Conservation (phyloP, 1,140 invertebrate species). For the Dermatophagoides farinae region DNA sequence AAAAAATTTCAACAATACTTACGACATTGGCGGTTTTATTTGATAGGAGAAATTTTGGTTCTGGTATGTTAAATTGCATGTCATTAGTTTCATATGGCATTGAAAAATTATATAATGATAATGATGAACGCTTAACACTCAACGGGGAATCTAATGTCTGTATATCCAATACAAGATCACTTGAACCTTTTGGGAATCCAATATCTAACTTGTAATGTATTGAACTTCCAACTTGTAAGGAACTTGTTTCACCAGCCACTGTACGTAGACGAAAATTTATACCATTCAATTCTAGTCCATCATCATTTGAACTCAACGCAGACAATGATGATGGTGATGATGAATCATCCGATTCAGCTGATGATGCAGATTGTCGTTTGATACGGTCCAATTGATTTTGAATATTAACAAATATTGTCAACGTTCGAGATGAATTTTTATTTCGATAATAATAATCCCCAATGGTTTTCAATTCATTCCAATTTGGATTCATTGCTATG, state of each 20-base stretch:
- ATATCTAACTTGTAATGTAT: constrained; percentile 15
- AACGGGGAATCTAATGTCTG: constrained; percentile 20
- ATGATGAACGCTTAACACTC: constrained; percentile 13
- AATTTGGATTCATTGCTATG: too few species aligned
- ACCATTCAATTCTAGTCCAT: background rate
- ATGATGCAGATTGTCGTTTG: constrained; percentile 8
- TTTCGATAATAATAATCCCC: background rate
- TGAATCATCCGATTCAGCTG: background rate
- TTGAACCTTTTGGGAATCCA: constrained; percentile 14
- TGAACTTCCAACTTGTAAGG: constrained; percentile 13
- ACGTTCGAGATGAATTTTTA: background rate
- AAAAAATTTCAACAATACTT: background rate
- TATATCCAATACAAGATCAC: constrained; percentile 21
- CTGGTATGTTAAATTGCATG: constrained; percentile 3
- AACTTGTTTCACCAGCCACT: constrained; percentile 13
- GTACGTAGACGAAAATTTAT: constrained; percentile 15
- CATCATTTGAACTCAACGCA: too few species aligned
- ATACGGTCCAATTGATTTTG: constrained; percentile 13
- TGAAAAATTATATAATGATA: constrained; percentile 18
- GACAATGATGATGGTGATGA: background rate
- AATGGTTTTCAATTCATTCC: background rate
- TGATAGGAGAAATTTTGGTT: constrained; percentile 13
- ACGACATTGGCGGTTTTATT: constrained; percentile 16
- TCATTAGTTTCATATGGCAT: constrained; percentile 10
- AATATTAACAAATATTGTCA: constrained; percentile 4